Evolutionary conservation across 2,797 vertebrate genomes (phyloP), one percentile per base, ranked within the genome.

Genomic region (Acomys russatus): DNA sequence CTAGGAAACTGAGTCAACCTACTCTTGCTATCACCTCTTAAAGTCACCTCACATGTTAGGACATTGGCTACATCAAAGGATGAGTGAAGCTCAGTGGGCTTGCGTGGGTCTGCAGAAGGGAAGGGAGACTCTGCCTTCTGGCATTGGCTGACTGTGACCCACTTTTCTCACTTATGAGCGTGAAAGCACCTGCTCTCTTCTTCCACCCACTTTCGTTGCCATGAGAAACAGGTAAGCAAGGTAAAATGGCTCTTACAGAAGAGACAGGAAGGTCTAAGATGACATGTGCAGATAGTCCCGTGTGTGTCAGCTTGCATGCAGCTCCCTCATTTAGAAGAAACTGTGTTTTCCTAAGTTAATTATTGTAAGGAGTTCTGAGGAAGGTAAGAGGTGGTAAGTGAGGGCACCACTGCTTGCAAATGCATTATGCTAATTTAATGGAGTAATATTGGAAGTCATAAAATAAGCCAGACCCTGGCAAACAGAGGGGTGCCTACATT

Each of bases 241-340:
- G 11, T 25, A 22, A 44, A 44, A 22, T 15, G 33, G 28, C 49
- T 17, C 51, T 18, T 12, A 30, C 44, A 73, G 49, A 90, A 44
- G 88, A 66, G 44, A 49, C 0, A 4, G 0, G 0, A 33, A 25
- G 9, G 20, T 54, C 33, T 0, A 28, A 38, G 68, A 14, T 4
- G 22, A 35, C 30, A 0, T 0, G 1, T 1, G 15, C 12, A 71
- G 11, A 28, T 1, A 9, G 54, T 44, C 22, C 49, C 30, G 2
- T 35, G 63, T 44, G 2, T 14, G 20, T 6, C 49, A 56, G 3
- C 35, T 6, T 80, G 33, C 28, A 4, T 0, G 1, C 0, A 23
- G 76, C 85, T 28, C 78, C 64, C 44, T 74, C 66, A 6, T 12
- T 28, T 59, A 20, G 44, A 17, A 30, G 38, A 70, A 54, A 68